A percentile compares a stretch with the other conserved stretches of the same genome.
Conservation (phyloP, 2,113 vertebrate genomes). For the Phasianus colchicus region DNA sequence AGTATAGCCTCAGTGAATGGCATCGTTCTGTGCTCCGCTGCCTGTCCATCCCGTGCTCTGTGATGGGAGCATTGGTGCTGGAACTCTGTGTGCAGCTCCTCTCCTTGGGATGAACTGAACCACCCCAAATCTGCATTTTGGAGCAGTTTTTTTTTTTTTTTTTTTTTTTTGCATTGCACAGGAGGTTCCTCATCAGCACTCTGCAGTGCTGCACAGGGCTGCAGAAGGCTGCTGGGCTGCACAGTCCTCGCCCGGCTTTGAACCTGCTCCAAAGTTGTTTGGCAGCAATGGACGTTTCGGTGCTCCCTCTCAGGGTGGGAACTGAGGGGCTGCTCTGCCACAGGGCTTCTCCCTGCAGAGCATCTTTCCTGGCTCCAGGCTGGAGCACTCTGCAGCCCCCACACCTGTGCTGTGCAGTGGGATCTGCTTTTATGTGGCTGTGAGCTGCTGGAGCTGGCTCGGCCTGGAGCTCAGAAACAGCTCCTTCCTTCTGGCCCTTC, state of each 20-base stretch:
- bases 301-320: not conserved
- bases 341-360: not conserved
- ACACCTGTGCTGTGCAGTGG: accelerated
- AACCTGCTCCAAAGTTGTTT: slow-evolving; percentile 30
- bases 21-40: not conserved
- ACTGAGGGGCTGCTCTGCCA: not conserved
- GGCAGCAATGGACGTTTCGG: not conserved
- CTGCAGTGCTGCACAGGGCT: not conserved
- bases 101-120: slow-evolving; percentile 16
- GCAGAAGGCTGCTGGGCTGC: slow-evolving; percentile 31
- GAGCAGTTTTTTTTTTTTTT: slow-evolving; percentile 25
- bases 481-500: not conserved
- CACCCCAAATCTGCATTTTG: not conserved
- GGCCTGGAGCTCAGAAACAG: not conserved
- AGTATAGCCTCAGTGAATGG: slow-evolving; percentile 13
- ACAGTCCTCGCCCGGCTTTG: slow-evolving; percentile 33
- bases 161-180: not conserved
- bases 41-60: not conserved
- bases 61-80: not conserved
- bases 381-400: not conserved
- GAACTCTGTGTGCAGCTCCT: slow-evolving; percentile 4
- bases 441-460: accelerated
- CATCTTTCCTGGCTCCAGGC: not conserved
- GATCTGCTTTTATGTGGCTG: accelerated
- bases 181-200: slow-evolving; percentile 57